Percentiles rank a stretch among this genome's conserved stretches.
These are phyloP conservation scores for Lanius ludovicianus DNA, from an alignment of 2,113 vertebrate species.

Conservation along the genomic window DNA sequence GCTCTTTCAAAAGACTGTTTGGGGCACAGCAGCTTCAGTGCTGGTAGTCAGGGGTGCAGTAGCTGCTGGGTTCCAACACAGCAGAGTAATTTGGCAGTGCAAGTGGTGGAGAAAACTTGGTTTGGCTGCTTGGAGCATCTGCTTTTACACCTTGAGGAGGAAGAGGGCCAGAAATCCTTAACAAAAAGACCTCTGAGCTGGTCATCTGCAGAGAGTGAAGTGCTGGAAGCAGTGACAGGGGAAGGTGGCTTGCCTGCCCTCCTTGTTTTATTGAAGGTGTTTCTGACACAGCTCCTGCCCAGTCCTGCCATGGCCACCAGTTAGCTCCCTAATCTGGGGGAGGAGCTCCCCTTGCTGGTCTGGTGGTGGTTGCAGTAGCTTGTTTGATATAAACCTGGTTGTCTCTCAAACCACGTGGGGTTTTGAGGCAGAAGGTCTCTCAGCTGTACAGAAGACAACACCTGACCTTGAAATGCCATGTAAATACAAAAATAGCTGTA, in stretches of 20 bases:
- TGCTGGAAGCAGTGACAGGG: background rate
- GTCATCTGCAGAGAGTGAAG: background rate
- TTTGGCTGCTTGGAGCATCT: background rate
- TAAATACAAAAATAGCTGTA: background rate
- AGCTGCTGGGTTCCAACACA: background rate
- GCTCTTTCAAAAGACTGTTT: background rate
- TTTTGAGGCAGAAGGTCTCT: background rate
- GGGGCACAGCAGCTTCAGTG: background rate
- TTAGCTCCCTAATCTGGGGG: background rate
- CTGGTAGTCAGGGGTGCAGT: background rate
- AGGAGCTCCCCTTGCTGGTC: background rate
- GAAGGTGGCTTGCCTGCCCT: background rate
- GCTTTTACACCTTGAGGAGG: background rate
- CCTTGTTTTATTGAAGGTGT: background rate
- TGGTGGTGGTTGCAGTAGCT: background rate
- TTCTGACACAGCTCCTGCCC: background rate
- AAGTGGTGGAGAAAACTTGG: background rate
- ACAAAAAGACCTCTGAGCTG: background rate
- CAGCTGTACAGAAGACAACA: background rate
- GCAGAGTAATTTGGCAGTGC: background rate
- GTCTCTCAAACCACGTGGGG: background rate
- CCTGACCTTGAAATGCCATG: background rate
- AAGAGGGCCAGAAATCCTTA: background rate
- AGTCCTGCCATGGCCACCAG: rapidly evolving
- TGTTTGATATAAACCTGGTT: background rate